These are phyloP conservation scores for Vulpes ferrilata DNA, from an alignment of 2,113 vertebrate genomes.

Conservation along the genomic window DNA sequence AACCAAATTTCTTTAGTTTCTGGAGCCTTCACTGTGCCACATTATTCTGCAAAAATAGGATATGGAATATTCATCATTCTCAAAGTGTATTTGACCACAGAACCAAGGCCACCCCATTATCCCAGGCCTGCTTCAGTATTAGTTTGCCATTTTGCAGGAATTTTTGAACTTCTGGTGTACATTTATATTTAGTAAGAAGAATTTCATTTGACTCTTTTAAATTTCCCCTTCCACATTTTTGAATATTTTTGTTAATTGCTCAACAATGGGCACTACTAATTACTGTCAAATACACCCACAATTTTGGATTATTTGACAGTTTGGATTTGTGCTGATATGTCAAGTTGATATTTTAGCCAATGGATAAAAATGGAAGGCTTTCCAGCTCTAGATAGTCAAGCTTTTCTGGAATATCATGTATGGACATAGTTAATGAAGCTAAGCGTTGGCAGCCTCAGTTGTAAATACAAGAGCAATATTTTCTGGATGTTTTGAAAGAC, in stretches of 20 bases:
- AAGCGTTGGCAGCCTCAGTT: neutral
- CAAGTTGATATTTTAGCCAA: neutral
- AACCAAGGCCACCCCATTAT: neutral
- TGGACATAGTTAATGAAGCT: neutral
- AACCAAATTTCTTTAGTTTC: neutral
- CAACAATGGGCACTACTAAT: neutral
- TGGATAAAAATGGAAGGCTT: neutral
- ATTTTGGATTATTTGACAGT: neutral
- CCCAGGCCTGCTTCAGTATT: neutral
- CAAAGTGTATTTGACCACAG: neutral
- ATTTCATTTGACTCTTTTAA: neutral
- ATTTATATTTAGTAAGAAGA: neutral
- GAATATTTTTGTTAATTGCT: neutral
- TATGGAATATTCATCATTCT: neutral
- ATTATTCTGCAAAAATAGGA: neutral
- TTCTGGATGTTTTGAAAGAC: neutral
- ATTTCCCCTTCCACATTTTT: neutral
- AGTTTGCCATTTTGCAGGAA: neutral
- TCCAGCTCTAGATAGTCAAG: neutral
- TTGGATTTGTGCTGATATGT: neutral
- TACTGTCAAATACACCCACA: neutral
- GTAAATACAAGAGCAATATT: neutral
- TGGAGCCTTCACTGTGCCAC: neutral
- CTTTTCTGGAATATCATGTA: neutral
- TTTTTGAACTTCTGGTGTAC: neutral